Evolutionary conservation across 92 coral and sea anemone species (phyloP).

Genomic region (Palythoa caribaeorum): DNA sequence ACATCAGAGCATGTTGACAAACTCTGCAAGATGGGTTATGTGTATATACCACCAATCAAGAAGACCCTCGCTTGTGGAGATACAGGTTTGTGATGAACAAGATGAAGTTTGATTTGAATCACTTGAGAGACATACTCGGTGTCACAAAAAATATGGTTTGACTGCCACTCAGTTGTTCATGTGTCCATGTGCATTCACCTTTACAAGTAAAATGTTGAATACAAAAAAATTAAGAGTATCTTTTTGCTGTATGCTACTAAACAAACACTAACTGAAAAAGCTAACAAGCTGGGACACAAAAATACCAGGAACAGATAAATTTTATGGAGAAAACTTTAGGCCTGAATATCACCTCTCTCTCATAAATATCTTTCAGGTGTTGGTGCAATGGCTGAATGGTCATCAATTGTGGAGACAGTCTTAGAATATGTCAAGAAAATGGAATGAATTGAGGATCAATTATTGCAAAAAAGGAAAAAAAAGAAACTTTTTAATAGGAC

Average conservation of each 20-base stretch:
- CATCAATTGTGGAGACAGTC: constrained; percentile 69
- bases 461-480: background rate
- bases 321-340: too few species aligned
- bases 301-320: background rate
- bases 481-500: background rate
- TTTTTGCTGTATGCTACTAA: background rate
- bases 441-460: constrained; percentile 11
- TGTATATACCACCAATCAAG: constrained; percentile 74
- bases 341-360: background rate
- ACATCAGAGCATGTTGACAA: constrained; percentile 78
- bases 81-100: constrained; percentile 63
- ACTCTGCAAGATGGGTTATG: constrained; percentile 76
- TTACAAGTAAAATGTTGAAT: background rate
- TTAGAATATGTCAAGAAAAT: constrained; percentile 49
- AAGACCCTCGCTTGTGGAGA: constrained; percentile 95
- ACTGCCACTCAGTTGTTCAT: too few species aligned
- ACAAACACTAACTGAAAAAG: too few species aligned
- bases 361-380: constrained; percentile 51
- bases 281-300: background rate
- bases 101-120: too few species aligned
- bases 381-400: constrained; percentile 94
- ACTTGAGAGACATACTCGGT: too few species aligned
- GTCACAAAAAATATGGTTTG: too few species aligned
- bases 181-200: too few species aligned
- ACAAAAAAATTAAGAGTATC: background rate